A percentile compares a stretch with the other conserved stretches of the same genome.
phyloP scores from a whole-genome alignment of 1,140 invertebrate genomes.

The Ylistrum balloti region DNA sequence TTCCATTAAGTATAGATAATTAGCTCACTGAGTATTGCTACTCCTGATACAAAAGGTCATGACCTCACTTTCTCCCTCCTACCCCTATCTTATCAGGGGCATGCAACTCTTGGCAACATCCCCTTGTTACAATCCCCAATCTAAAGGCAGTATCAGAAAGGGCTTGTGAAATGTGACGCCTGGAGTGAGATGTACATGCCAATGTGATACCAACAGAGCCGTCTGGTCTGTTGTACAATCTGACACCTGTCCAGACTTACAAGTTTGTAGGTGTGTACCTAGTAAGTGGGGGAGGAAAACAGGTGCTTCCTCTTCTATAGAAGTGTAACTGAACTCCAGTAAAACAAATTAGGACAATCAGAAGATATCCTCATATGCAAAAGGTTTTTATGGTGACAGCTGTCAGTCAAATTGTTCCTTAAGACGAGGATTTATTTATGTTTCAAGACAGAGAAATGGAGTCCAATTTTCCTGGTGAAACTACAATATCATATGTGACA shows the following conservation, averaged over 20 bases:
- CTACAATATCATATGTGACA: background rate
- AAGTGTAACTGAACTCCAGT: background rate
- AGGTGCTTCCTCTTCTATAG: background rate
- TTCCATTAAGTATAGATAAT: slow-evolving; percentile 40
- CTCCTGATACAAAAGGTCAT: slow-evolving; percentile 1
- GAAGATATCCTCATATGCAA: background rate
- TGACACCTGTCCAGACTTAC: background rate
- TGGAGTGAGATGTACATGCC: slow-evolving; percentile 32
- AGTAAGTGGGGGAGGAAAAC: background rate
- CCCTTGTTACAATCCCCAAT: background rate
- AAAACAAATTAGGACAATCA: background rate
- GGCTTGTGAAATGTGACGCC: slow-evolving; percentile 37
- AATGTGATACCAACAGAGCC: slow-evolving; percentile 6
- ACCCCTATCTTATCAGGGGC: slow-evolving; percentile 37
- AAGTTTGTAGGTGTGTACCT: background rate
- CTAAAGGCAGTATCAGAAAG: background rate
- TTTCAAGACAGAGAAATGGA: background rate
- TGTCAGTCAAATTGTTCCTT: background rate
- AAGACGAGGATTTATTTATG: background rate
- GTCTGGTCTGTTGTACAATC: slow-evolving; percentile 37
- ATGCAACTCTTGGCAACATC: background rate
- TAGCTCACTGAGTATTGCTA: slow-evolving; percentile 12
- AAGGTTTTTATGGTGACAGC: background rate
- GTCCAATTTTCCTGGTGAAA: background rate
- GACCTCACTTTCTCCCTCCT: background rate